phyloP scores from a whole-genome alignment of 2,113 vertebrate species.

The Morone chrysops region DNA sequence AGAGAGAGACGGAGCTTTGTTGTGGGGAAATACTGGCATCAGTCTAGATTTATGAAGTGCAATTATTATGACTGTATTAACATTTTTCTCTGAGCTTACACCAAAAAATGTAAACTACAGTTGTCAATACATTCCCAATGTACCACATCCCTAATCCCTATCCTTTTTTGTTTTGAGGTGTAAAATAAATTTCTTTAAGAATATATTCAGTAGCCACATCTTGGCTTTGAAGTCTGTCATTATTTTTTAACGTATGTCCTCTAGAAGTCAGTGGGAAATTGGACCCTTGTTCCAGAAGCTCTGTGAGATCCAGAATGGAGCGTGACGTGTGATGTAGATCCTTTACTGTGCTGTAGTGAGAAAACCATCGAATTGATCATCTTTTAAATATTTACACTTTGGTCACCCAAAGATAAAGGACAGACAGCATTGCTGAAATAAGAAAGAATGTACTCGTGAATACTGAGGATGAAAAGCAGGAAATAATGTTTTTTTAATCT shows the following conservation, averaged over 20 bases:
- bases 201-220: slow-evolving; percentile 80
- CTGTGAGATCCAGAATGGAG: slow-evolving; percentile 37
- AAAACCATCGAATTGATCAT: slow-evolving; percentile 31
- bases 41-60: slow-evolving; percentile 88
- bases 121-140: slow-evolving; percentile 87
- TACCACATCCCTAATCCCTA: slow-evolving; percentile 82
- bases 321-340: slow-evolving; percentile 21
- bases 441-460: not conserved
- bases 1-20: slow-evolving; percentile 72
- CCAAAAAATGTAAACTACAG: slow-evolving; percentile 87
- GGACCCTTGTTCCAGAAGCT: slow-evolving; percentile 38
- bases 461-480: slow-evolving; percentile 17
- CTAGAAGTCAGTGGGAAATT: slow-evolving; percentile 40
- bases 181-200: slow-evolving; percentile 88
- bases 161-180: slow-evolving; percentile 83
- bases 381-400: slow-evolving; percentile 55
- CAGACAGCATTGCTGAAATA: slow-evolving; percentile 19
- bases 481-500: slow-evolving; percentile 42
- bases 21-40: slow-evolving; percentile 83
- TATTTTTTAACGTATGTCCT: slow-evolving; percentile 68
- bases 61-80: slow-evolving; percentile 89
- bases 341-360: slow-evolving; percentile 2
- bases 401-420: slow-evolving; percentile 42
- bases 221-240: slow-evolving; percentile 80
- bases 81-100: slow-evolving; percentile 88